Conservation (phyloP, 2,113 vertebrate genomes). For the Syrmaticus mikado region DNA sequence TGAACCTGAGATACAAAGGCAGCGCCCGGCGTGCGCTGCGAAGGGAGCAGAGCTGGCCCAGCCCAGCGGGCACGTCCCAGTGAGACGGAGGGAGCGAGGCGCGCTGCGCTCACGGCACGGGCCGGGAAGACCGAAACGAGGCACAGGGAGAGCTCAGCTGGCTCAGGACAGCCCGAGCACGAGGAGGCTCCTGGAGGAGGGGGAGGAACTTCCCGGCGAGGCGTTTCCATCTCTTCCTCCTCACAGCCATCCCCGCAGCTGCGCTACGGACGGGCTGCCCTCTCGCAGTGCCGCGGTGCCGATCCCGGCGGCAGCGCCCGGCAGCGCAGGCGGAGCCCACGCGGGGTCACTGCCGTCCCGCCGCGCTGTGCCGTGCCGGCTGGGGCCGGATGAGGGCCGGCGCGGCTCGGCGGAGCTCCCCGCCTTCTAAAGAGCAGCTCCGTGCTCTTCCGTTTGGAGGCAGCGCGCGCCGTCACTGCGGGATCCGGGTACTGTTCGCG, state of each 20-base stretch:
- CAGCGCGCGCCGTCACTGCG: neutral
- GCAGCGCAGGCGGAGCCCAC: neutral
- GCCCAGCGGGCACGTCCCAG: too few relatives aligned
- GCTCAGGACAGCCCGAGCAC: neutral
- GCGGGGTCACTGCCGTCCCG: neutral
- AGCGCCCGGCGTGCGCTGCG: neutral
- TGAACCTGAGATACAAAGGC: too few relatives aligned
- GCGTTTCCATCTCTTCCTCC: neutral
- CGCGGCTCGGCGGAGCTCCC: fast-evolving
- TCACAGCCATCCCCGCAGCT: neutral
- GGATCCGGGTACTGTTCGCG: neutral
- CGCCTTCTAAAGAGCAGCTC: neutral
- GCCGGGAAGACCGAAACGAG: neutral
- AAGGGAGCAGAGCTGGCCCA: neutral
- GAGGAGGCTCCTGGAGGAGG: fast-evolving
- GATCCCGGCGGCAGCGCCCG: neutral
- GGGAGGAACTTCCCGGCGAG: neutral
- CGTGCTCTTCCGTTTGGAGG: neutral
- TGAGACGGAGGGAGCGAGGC: neutral
- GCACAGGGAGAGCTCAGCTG: neutral
- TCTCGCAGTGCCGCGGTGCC: fast-evolving
- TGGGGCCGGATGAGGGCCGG: neutral
- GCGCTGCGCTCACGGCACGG: neutral
- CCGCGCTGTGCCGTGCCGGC: too few relatives aligned
- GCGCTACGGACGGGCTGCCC: neutral